A percentile compares a stretch with the other conserved stretches of the same genome.
Conservation (phyloP, 2,888 invertebrate species). For the Pristionchus exspectatus region DNA sequence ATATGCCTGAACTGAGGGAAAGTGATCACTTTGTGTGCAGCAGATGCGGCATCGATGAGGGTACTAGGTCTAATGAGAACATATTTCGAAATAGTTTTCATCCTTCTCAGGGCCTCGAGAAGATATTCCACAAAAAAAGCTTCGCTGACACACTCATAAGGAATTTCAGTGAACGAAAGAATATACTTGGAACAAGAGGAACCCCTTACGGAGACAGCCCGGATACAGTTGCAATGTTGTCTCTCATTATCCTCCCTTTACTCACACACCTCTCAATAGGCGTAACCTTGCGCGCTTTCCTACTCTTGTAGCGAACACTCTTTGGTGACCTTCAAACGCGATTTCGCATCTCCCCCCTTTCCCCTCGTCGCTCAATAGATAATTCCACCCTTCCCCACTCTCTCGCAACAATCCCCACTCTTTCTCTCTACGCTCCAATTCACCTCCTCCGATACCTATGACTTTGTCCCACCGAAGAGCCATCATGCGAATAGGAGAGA, state of each 20-base stretch:
- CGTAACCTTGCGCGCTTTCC: slow-evolving; percentile 9
- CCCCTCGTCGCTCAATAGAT: slow-evolving; percentile 9
- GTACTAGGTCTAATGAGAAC: neutral
- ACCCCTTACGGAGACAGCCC: neutral
- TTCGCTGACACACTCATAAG: neutral
- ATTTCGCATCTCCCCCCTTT: slow-evolving; percentile 22
- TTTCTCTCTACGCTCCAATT: neutral
- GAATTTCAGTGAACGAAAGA: neutral
- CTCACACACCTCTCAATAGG: slow-evolving; percentile 13
- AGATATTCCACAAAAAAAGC: no score
- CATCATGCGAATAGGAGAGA: neutral
- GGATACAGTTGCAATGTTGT: neutral
- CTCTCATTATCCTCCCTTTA: neutral
- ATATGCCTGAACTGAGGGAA: neutral
- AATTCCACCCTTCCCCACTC: slow-evolving; percentile 27
- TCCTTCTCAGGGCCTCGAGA: no score
- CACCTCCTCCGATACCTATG: neutral
- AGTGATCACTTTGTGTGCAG: neutral
- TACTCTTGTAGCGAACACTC: slow-evolving; percentile 5
- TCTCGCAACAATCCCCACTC: neutral
- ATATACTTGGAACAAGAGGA: neutral
- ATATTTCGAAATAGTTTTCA: no score
- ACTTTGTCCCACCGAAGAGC: neutral
- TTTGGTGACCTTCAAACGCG: slow-evolving; percentile 25
- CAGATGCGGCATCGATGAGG: neutral